Conservation (phyloP, 2,797 vertebrate species). For the Pseudochaenichthys georgianus region DNA sequence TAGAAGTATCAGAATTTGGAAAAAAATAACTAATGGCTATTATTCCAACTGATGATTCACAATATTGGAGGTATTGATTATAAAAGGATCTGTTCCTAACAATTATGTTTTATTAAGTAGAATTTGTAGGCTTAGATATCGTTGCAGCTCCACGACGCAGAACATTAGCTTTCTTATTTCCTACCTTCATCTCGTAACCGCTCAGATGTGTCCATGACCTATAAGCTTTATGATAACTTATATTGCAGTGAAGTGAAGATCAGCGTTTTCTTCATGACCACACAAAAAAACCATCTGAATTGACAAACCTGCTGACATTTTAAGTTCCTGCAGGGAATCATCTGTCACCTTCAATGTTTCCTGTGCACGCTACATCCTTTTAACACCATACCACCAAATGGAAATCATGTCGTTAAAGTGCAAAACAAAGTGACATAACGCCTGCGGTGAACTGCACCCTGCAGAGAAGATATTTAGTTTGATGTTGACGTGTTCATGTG, state of each 20-base stretch:
- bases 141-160: too few species aligned
- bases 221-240: too few species aligned
- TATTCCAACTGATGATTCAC: too few species aligned
- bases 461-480: neutral
- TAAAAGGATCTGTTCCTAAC: too few species aligned
- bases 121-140: too few species aligned
- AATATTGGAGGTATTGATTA: too few species aligned
- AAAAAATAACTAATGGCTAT: too few species aligned
- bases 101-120: too few species aligned
- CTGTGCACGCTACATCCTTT: slow-evolving; percentile 20
- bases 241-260: neutral
- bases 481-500: slow-evolving; percentile 7
- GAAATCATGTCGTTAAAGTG: slow-evolving; percentile 18
- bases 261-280: neutral
- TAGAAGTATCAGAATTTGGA: neutral
- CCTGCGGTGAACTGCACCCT: slow-evolving; percentile 4
- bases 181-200: too few species aligned
- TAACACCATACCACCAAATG: slow-evolving; percentile 4
- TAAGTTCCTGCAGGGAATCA: slow-evolving; percentile 29
- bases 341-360: slow-evolving; percentile 56
- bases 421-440: slow-evolving; percentile 7
- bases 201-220: too few species aligned
- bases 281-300: slow-evolving; percentile 17
- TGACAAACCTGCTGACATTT: slow-evolving; percentile 57
- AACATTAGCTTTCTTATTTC: too few species aligned